Evolutionary conservation across 2,113 vertebrate genomes (phyloP), one percentile per base, ranked within the genome.

Genomic region (Cyprinodon tularosa): DNA sequence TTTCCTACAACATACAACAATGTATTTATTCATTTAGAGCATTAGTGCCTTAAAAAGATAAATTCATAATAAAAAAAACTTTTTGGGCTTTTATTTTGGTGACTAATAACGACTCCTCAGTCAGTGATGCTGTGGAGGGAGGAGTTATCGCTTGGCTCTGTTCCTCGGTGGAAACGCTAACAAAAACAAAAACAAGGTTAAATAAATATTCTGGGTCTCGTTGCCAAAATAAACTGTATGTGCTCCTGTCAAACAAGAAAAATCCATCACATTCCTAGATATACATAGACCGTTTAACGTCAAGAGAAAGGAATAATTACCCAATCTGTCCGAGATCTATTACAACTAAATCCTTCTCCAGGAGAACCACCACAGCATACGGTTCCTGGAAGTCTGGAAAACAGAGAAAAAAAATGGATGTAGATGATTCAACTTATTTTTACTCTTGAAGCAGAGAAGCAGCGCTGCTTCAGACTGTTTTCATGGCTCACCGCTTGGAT

Each of bases 271-370:
- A 62, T 3, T 62, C 44, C 22, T 44, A 20, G 29, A 59, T 29
- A 59, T 22, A 53, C 2, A 13, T 3, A 37, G 20, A 40, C 15
- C 20, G 36, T 62, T 20, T 57, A 45, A 11, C 44, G 12, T 45
- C 5, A 12, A 59, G 6, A 59, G 17, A 61, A 36, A 8, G 20
- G 14, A 76, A 76, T 74, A 81, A 64, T 88, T 81, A 99, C 97
- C 98, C 97, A 84, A 96, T 98, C 93, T 99, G 98, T 92, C 96
- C 96, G 79, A 99, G 97, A 85, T 99, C 98, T 88, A 99, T 99
- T 86, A 99, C 92, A 66, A 99, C 96, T 90, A 99, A 95, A 92
- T 99, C 98, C 92, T 97, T 97, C 94, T 99, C 97, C 73, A 99
- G 91, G 59, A 99, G 97, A 86, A 98, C 97, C 36, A 99, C 96